Conservation (phyloP, 2,888 invertebrate genomes). For the Harpagoxenus sublaevis region DNA sequence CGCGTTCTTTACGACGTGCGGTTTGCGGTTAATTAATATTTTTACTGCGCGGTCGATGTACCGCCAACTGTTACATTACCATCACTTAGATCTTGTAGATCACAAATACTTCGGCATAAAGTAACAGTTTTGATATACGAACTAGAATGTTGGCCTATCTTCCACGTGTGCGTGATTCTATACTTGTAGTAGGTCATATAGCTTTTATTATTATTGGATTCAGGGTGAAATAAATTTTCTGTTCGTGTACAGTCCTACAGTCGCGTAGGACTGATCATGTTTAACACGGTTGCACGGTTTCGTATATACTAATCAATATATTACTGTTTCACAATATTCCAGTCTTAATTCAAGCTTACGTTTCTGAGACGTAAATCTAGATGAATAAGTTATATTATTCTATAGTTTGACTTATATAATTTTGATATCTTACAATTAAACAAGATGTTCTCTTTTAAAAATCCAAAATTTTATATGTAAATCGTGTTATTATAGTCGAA, state of each 20-base stretch:
- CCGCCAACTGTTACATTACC: slow-evolving; percentile 3
- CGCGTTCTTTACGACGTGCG: slow-evolving; percentile 67
- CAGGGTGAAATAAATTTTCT: slow-evolving; percentile 5
- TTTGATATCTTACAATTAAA: not conserved
- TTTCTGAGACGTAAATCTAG: not conserved
- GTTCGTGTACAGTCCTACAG: not conserved
- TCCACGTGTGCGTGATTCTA: not conserved
- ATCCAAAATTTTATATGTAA: not conserved
- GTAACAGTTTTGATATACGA: slow-evolving; percentile 12
- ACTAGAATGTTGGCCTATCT: slow-evolving; percentile 4
- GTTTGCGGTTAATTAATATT: slow-evolving; percentile 77
- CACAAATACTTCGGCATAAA: slow-evolving; percentile 15
- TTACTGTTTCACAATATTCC: not conserved
- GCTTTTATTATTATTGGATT: slow-evolving; percentile 23
- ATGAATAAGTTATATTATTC: not conserved
- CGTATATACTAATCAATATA: not conserved
- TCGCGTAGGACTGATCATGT: not conserved
- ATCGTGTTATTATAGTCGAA: not conserved
- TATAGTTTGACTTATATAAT: not conserved
- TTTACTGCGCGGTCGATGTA: slow-evolving; percentile 58
- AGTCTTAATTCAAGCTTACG: not conserved
- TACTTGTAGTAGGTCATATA: not conserved
- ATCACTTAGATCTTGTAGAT: slow-evolving; percentile 13
- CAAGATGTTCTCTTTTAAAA: not conserved
- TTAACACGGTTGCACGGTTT: not conserved